Conservation (phyloP, 2,113 vertebrate genomes). For the Pithys albifrons region DNA sequence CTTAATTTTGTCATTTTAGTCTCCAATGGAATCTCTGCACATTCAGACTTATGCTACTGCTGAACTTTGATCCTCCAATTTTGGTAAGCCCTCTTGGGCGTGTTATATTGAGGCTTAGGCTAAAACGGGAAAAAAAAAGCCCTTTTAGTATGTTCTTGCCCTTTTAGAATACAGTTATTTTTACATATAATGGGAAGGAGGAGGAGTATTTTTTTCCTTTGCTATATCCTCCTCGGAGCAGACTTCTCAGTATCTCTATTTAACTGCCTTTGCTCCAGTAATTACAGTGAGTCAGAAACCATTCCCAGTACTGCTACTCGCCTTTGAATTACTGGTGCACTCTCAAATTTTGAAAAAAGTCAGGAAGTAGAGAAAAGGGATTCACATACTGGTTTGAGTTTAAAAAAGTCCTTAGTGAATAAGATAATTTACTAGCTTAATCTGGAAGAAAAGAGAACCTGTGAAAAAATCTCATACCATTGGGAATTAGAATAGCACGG, state of each 20-base stretch:
- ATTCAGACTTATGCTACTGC: not conserved
- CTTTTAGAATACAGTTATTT: not conserved
- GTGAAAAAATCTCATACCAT: not conserved
- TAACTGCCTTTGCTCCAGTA: not conserved
- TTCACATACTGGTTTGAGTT: not conserved
- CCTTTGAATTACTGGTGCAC: not conserved
- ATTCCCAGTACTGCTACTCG: not conserved
- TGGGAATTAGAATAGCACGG: not conserved
- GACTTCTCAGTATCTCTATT: not conserved
- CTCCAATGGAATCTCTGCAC: not conserved
- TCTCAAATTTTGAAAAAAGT: not conserved
- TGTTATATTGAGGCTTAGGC: not conserved
- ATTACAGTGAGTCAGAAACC: slow-evolving; percentile 22
- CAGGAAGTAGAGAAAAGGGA: not conserved
- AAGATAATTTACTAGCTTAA: not conserved
- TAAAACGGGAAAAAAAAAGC: not conserved
- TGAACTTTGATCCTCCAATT: not conserved
- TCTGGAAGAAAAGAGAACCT: not conserved
- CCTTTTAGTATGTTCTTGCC: not conserved
- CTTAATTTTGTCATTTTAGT: slow-evolving; percentile 46
- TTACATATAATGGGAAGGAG: not conserved
- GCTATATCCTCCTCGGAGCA: not conserved
- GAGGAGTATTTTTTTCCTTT: not conserved
- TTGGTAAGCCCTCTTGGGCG: not conserved
- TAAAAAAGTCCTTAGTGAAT: not conserved